Base-by-base conservation (phyloP, 2,113 vertebrate species). In the Nycticorax nycticorax region DNA sequence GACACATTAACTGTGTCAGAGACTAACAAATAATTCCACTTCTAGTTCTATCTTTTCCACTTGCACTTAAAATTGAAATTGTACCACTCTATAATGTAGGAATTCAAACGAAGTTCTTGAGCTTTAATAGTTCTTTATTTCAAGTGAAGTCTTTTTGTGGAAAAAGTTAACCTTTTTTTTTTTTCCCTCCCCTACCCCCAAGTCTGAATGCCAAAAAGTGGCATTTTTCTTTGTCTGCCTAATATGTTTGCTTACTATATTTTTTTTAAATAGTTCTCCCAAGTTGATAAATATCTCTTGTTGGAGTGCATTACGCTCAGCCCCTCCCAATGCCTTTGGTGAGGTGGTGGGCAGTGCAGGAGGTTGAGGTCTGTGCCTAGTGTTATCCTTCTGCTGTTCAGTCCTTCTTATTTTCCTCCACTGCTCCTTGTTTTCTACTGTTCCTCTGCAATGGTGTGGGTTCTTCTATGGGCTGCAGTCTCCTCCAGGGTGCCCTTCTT, bases 131-230 rank as follows among this genome's bases (percentile, higher is more conserved):
- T 56, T 62, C 1, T 0, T 67, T 45, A 52, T 52, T 68, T 22
- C 12, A 35, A 64, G 10, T 33, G 15, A 86, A 82, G 8, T 33
- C 2, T 8, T 77, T 72, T 33, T 14, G 18, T 19, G 60, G 64
- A 77, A 67, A 48, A 19, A 17, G 6, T 2, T 35, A 10, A 0
- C 1, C 7, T 37, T 18, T 22, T 18, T 14, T 43, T 30, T 53
- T 16, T 12, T 8, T 20, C 28, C 27, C 24, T 2, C 5, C 24
- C 28, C 28, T 2, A 4, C 7, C 6, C 12, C 35, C 10, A 63
- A 32, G 15, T 39, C 33, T 56, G 33, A 20, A 33, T 56, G 35
- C 62, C 8, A 60, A 66, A 66, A 85, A 39, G 14, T 39, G 32
- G 1, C 8, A 7, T 77, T 89, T 71, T 56, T 55, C 14, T 77